Evolutionary conservation across 2,113 vertebrate species (phyloP).

Genomic region (Cryptomyrus ogoouensis): DNA sequence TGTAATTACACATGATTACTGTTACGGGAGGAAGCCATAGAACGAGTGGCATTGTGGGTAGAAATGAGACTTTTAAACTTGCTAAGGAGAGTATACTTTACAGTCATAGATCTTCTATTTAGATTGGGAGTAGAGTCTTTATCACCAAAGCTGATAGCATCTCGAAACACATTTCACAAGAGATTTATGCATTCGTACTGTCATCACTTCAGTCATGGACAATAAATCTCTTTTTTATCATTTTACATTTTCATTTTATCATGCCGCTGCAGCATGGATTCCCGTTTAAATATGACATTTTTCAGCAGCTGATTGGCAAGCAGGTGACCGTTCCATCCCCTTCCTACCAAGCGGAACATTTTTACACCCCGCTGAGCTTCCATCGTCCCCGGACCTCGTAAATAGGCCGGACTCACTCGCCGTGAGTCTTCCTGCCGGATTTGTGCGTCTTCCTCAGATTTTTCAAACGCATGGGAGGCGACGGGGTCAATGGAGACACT

Average conservation of each 20-base stretch:
- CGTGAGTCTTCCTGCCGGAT: background rate
- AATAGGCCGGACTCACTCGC: background rate
- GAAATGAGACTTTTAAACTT: background rate
- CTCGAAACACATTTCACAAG: background rate
- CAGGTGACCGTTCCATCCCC: background rate
- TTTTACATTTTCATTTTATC: slow-evolving; percentile 14
- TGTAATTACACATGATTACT: slow-evolving; percentile 3
- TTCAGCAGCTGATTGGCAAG: slow-evolving; percentile 10
- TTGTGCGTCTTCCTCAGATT: background rate
- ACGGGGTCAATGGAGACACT: background rate
- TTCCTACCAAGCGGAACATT: background rate
- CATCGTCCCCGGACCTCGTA: background rate
- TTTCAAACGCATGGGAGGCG: background rate
- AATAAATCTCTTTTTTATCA: slow-evolving; percentile 9
- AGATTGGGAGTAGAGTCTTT: background rate
- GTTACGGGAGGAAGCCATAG: background rate
- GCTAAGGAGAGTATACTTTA: slow-evolving; percentile 1
- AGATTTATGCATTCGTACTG: background rate
- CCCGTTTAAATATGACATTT: background rate
- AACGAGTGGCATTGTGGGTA: background rate
- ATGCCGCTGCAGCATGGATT: background rate
- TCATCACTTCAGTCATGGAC: background rate
- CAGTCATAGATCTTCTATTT: background rate
- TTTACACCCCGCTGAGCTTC: slow-evolving; percentile 2
- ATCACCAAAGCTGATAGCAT: background rate